Conservation (phyloP, 2,888 invertebrate species). For the Caenorhabditis imperialis region DNA sequence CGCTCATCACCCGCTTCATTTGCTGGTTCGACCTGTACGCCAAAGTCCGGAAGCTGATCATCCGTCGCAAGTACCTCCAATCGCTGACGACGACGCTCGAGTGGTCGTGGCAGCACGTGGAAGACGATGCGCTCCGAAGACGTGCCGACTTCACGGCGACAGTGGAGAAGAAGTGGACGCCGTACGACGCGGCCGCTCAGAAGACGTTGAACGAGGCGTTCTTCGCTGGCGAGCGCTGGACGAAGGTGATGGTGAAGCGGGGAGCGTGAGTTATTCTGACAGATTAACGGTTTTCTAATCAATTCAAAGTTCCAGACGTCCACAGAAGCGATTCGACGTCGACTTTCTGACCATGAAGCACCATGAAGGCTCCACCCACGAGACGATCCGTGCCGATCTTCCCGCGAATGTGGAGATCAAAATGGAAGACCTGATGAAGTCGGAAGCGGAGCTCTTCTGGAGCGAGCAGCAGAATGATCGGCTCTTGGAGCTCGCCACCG, state of each 20-base stretch:
- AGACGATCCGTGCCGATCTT: constrained; percentile 29
- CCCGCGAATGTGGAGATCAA: constrained; percentile 16
- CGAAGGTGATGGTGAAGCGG: constrained; percentile 24
- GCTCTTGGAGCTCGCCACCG: constrained; percentile 19
- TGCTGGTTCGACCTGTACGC: constrained; percentile 42
- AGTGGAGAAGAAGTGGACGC: constrained; percentile 53
- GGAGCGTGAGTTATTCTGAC: constrained; percentile 27
- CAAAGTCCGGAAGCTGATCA: constrained; percentile 11
- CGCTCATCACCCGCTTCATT: constrained; percentile 28
- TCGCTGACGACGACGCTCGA: constrained; percentile 11
- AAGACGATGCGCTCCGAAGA: constrained; percentile 23
- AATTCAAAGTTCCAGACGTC: constrained; percentile 27
- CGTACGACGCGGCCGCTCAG: constrained; percentile 29
- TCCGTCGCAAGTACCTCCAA: constrained; percentile 14
- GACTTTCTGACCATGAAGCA: constrained; percentile 54
- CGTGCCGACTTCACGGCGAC: constrained; percentile 6
- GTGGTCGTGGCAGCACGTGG: constrained; percentile 28
- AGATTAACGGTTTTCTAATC: too few relatives aligned
- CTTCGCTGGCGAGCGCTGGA: constrained; percentile 33
- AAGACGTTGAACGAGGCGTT: constrained; percentile 53
- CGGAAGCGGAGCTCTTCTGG: constrained; percentile 30
- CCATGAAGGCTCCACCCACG: constrained; percentile 9
- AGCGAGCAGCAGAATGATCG: constrained; percentile 20
- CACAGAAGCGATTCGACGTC: constrained; percentile 28
- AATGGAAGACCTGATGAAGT: constrained; percentile 20